A percentile compares a stretch with the other conserved stretches of the same genome.
These are phyloP conservation scores for Tetragonisca angustula DNA, from an alignment of 2,888 invertebrate genomes.

Conservation along the genomic window DNA sequence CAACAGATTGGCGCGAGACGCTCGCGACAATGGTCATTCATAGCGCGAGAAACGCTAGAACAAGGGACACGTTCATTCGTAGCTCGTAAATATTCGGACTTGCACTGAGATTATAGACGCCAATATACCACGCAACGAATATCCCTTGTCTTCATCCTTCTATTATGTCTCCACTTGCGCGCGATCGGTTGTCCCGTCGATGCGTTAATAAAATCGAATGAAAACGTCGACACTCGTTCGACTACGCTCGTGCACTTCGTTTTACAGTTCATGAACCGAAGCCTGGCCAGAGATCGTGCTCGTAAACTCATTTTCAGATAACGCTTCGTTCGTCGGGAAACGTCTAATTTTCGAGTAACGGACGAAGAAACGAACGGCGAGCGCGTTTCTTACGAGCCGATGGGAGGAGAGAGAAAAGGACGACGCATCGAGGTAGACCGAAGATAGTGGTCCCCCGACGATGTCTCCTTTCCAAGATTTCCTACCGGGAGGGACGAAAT, in stretches of 20 bases:
- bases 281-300: neutral
- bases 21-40: conserved; percentile 36
- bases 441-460: conserved; percentile 57
- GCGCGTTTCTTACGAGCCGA: neutral
- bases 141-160: neutral
- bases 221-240: neutral
- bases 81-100: conserved; percentile 21
- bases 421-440: conserved; percentile 30
- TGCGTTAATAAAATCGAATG: conserved; percentile 13
- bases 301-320: neutral
- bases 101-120: conserved; percentile 1
- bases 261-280: conserved; percentile 5
- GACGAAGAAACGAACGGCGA: conserved; percentile 4
- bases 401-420: conserved; percentile 2
- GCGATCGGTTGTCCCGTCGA: neutral
- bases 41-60: conserved; percentile 22
- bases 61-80: conserved; percentile 18
- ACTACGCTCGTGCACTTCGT: neutral
- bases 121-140: neutral
- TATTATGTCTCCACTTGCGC: neutral
- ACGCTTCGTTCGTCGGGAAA: neutral
- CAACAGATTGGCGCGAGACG: conserved; percentile 53
- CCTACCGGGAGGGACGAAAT: conserved; percentile 49
- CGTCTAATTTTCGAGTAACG: conserved; percentile 19
- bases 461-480: conserved; percentile 51